Evolutionary conservation across 2,888 invertebrate species (phyloP).

Genomic region (Ecliptopera silaceata): DNA sequence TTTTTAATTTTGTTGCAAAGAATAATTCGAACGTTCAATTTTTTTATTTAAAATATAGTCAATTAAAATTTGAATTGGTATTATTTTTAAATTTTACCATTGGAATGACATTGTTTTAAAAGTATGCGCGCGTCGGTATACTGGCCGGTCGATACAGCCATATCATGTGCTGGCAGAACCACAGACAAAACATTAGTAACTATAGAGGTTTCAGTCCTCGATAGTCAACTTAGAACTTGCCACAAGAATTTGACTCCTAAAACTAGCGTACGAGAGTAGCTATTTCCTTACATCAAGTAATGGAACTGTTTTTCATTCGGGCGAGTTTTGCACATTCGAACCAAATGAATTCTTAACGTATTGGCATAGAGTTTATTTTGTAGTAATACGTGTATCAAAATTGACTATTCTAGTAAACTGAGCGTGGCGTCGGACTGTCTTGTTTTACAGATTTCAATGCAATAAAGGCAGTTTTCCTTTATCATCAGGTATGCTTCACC

Average conservation of each 20-base stretch:
- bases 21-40: neutral
- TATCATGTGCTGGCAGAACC: conserved; percentile 55
- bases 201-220: conserved; percentile 4
- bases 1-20: too few relatives aligned
- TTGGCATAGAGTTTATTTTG: conserved; percentile 4
- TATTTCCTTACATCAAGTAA: neutral
- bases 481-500: conserved; percentile 28
- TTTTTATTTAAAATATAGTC: neutral
- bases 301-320: neutral
- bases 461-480: conserved; percentile 54
- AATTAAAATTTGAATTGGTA: conserved; percentile 12
- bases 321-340: neutral
- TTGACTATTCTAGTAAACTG: conserved; percentile 46
- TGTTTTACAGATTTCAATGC: conserved; percentile 62
- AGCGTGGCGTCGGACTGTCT: conserved; percentile 79
- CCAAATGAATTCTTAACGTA: neutral
- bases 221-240: neutral
- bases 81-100: conserved; percentile 24
- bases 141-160: conserved; percentile 74
- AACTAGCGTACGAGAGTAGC: neutral
- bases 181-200: conserved; percentile 11
- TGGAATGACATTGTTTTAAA: conserved; percentile 49
- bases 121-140: conserved; percentile 80
- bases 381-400: neutral
- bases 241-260: conserved; percentile 7